Evolutionary conservation across 1,140 invertebrate genomes (phyloP).

Genomic region (Magallana ariakensis): DNA sequence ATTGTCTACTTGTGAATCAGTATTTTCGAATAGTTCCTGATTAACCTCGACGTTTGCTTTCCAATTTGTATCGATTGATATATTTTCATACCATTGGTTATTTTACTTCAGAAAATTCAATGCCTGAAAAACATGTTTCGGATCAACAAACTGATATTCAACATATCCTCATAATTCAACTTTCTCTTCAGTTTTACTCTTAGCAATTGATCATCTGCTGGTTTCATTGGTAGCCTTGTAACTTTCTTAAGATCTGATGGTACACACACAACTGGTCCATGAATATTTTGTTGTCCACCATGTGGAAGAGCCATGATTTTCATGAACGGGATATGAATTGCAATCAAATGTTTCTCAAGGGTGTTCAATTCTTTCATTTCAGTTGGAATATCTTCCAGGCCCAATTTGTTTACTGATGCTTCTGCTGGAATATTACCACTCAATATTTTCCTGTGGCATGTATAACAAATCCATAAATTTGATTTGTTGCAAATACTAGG

Average conservation of each 20-base stretch:
- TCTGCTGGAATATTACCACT: slow-evolving; percentile 23
- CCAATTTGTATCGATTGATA: neutral
- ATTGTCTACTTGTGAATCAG: neutral
- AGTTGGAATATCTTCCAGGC: slow-evolving; percentile 13
- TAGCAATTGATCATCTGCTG: slow-evolving; percentile 39
- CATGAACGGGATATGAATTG: slow-evolving; percentile 32
- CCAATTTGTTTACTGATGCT: slow-evolving; percentile 29
- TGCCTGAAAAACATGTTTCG: slow-evolving; percentile 43
- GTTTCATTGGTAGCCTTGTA: slow-evolving; percentile 37
- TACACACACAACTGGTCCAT: slow-evolving; percentile 48
- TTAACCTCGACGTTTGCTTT: neutral
- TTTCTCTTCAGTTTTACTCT: slow-evolving; percentile 54
- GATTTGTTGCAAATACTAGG: neutral
- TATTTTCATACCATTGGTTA: slow-evolving; percentile 45
- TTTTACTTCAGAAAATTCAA: slow-evolving; percentile 39
- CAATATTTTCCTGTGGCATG: slow-evolving; percentile 30
- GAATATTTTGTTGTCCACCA: slow-evolving; percentile 30
- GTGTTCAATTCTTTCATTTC: slow-evolving; percentile 40
- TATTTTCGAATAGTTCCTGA: neutral
- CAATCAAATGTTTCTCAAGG: slow-evolving; percentile 37
- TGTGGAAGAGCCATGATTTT: slow-evolving; percentile 34
- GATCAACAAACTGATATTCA: slow-evolving; percentile 44
- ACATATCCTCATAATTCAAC: slow-evolving; percentile 43
- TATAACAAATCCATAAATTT: slow-evolving; percentile 41
- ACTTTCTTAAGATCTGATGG: slow-evolving; percentile 38